Evolutionary conservation across 2,113 vertebrate species (phyloP), one percentile per base, ranked within the genome.

Genomic region (Campylorhamphus procurvoides): DNA sequence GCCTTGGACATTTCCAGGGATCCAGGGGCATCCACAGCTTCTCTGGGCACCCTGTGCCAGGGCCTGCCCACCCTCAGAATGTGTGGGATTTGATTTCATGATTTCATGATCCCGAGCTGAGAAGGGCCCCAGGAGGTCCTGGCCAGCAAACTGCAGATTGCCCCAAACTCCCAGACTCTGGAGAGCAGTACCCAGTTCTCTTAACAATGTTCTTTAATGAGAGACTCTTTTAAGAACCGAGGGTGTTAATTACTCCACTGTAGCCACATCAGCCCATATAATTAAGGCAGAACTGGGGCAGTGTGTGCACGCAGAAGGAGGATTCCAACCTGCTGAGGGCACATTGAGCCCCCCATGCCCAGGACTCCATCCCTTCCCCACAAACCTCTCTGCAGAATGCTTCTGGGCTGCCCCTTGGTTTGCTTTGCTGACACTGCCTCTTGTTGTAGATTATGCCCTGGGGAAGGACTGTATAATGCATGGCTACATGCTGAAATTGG

Each of bases 391-490:
- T 20, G 37, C 50, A 31, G 53, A 14, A 1, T 4, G 19, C 28
- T 60, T 42, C 50, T 2, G 15, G 25, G 14, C 50, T 44, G n/a
- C 12, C 2, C 47, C 49, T 47, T 1, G 3, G 5, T 37, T 27
- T 1, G 4, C n/a, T 11, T 7, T 5, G 1, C 23, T 44, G 0
- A 74, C 7, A 0, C 49, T 46, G 44, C 59, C 29, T 72, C 17
- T 69, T 7, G 18, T 29, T 52, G 1, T 49, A 99, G 99, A 99
- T 97, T 99, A 99, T 8, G 99, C 99, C 0, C 97, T 99, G 50
- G 99, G 99, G 18, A 99, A 99, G 94, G 99, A 99, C 97, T 99
- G 99, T 22, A 99, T 99, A 24, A 98, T 99, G 98, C 99, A 99
- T 0, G 99, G 99, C 0, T 99, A 99, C 98, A 99, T 99, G 99